These are phyloP conservation scores for Galaxea fascicularis DNA, from an alignment of 92 coral and sea anemone genomes.

Conservation along the genomic window DNA sequence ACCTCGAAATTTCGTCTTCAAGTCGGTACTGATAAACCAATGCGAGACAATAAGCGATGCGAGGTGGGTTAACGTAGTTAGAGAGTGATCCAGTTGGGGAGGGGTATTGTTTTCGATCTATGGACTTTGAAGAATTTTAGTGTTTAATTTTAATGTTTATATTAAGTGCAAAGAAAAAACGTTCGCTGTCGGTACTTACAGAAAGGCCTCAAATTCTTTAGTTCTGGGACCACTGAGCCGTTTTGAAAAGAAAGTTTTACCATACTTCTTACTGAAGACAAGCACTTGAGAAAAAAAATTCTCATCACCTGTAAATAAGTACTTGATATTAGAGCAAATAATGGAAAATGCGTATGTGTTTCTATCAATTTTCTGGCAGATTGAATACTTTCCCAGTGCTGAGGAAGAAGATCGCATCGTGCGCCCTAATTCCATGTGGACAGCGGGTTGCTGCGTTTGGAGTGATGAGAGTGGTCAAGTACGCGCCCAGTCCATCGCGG, in stretches of 20 bases:
- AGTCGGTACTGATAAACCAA: constrained; percentile 4
- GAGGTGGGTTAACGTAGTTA: not conserved
- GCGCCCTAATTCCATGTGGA: constrained; percentile 2
- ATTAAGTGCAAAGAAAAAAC: too few relatives aligned
- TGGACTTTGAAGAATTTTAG: too few relatives aligned
- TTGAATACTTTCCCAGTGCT: constrained; percentile 5
- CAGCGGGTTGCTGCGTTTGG: constrained; percentile 52
- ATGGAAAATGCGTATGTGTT: not conserved
- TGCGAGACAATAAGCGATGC: not conserved
- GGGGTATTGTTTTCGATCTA: too few relatives aligned
- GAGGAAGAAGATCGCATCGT: not conserved
- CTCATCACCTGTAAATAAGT: not conserved
- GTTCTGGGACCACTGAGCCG: too few relatives aligned
- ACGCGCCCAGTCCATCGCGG: constrained; percentile 48
- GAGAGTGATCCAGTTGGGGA: too few relatives aligned
- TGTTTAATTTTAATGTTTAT: too few relatives aligned
- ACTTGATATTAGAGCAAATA: not conserved
- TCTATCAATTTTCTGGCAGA: not conserved
- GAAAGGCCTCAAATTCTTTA: too few relatives aligned
- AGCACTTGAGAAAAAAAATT: not conserved
- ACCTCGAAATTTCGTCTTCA: constrained; percentile 35
- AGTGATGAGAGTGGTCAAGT: not conserved
- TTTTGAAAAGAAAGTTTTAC: too few relatives aligned
- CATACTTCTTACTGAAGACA: too few relatives aligned
- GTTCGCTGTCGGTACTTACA: too few relatives aligned